phyloP scores from a whole-genome alignment of 1,140 invertebrate species.

The Acromyrmex echinatior region DNA sequence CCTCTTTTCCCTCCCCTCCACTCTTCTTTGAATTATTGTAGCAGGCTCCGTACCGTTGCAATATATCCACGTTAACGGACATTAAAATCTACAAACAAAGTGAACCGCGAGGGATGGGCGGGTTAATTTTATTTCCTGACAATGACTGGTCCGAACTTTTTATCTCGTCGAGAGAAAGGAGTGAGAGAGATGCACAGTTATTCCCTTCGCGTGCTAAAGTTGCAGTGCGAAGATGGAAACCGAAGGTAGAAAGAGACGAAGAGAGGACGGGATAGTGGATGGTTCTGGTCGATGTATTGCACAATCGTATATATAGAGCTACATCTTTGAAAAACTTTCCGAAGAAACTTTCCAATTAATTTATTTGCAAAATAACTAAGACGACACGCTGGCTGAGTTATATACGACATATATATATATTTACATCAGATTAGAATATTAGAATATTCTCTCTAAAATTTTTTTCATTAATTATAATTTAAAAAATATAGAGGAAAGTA shows the following conservation, averaged over 20 bases:
- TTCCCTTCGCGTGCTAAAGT: constrained; percentile 39
- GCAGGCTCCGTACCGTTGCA: constrained; percentile 28
- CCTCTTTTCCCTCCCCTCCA: not conserved
- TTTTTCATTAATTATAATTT: not conserved
- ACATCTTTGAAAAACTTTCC: constrained; percentile 10
- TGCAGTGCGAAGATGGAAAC: constrained; percentile 24
- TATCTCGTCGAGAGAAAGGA: constrained; percentile 32
- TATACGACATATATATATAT: not conserved
- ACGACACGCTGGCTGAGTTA: not conserved
- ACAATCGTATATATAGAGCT: not conserved
- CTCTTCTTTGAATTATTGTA: constrained; percentile 58
- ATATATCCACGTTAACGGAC: constrained; percentile 65
- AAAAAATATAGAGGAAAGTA: not conserved
- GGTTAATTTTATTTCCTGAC: constrained; percentile 61
- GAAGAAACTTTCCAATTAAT: constrained; percentile 13
- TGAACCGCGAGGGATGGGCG: constrained; percentile 48
- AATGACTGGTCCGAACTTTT: constrained; percentile 61
- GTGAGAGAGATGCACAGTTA: not conserved
- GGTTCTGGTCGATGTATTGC: constrained; percentile 14
- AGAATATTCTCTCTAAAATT: not conserved
- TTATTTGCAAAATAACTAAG: constrained; percentile 17
- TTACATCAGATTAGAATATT: too few species aligned
- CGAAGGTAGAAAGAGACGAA: not conserved
- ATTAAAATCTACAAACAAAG: constrained; percentile 65
- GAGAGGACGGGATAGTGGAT: not conserved